These are phyloP conservation scores for Latheticus oryzae DNA, from an alignment of 2,888 invertebrate genomes.

Conservation along the genomic window DNA sequence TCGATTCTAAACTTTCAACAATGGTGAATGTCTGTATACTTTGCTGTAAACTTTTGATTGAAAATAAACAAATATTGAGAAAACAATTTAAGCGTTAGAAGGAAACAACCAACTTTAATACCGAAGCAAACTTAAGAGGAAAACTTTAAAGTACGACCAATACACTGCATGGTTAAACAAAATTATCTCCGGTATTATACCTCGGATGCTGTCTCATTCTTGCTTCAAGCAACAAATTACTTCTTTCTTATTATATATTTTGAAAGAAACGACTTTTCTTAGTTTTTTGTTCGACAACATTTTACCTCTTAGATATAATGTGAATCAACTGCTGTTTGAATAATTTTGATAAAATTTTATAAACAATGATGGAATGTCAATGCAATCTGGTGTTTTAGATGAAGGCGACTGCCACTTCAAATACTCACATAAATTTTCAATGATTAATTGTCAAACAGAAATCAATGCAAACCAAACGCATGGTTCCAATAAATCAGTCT, in stretches of 20 bases:
- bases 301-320: conserved; percentile 19
- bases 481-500: conserved; percentile 17
- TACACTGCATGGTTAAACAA: conserved; percentile 30
- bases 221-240: conserved; percentile 27
- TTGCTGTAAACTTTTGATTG: conserved; percentile 39
- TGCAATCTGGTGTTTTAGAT: conserved; percentile 20
- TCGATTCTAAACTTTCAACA: too few relatives aligned
- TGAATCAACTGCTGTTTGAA: conserved; percentile 21
- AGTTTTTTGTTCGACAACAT: conserved; percentile 1
- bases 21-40: too few relatives aligned
- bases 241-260: conserved; percentile 15
- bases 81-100: conserved; percentile 37
- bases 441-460: conserved; percentile 33
- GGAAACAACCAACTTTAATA: conserved; percentile 37
- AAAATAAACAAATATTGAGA: conserved; percentile 41
- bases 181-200: conserved; percentile 27
- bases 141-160: conserved; percentile 36
- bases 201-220: conserved; percentile 14
- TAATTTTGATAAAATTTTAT: conserved; percentile 21
- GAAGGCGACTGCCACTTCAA: conserved; percentile 23
- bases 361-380: conserved; percentile 32
- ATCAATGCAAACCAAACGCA: conserved; percentile 13
- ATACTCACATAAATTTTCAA: conserved; percentile 26
- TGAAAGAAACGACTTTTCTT: conserved; percentile 21
- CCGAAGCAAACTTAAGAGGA: conserved; percentile 26